Percentiles rank a stretch among this genome's conserved stretches.
Conservation (phyloP, 2,113 vertebrate genomes). For the Eleginops maclovinus region DNA sequence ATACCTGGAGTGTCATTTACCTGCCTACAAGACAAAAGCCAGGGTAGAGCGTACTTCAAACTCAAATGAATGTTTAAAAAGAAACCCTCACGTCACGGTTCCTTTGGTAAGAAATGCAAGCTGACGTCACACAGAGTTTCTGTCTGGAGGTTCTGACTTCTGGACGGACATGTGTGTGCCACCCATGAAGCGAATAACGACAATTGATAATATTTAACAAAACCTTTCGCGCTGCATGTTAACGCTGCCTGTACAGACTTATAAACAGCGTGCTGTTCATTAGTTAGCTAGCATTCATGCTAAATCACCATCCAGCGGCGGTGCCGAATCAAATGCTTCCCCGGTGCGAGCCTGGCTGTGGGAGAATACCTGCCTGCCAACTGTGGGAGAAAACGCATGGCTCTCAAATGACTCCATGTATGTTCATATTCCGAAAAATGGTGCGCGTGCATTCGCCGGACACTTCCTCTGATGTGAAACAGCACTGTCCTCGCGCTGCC, state of each 20-base stretch:
- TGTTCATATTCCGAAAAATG: conserved; percentile 38
- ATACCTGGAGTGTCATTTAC: conserved; percentile 12
- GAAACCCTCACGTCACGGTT: not conserved
- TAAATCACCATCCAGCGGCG: conserved; percentile 43
- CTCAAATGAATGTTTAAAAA: not conserved
- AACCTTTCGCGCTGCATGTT: not conserved
- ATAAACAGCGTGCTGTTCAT: conserved; percentile 11
- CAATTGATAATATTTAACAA: conserved; percentile 1
- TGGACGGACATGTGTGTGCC: conserved; percentile 13
- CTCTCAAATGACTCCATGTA: conserved; percentile 62
- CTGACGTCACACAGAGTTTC: conserved; percentile 25
- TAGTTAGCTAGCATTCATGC: conserved; percentile 51
- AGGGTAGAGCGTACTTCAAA: not conserved
- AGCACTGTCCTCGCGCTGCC: conserved; percentile 22
- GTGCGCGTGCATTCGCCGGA: conserved; percentile 12
- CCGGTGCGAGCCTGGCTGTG: conserved; percentile 77
- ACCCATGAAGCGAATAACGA: conserved; percentile 9
- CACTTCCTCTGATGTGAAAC: conserved; percentile 5
- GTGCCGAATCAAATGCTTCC: conserved; percentile 50
- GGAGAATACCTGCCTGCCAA: conserved; percentile 75
- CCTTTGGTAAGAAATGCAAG: not conserved
- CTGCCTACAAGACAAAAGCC: not conserved
- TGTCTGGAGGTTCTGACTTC: conserved; percentile 45
- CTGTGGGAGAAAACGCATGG: conserved; percentile 71
- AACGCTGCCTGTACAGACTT: not conserved